phyloP scores from a whole-genome alignment of 2,888 invertebrate species.

The Dicyrtoma fusca region DNA sequence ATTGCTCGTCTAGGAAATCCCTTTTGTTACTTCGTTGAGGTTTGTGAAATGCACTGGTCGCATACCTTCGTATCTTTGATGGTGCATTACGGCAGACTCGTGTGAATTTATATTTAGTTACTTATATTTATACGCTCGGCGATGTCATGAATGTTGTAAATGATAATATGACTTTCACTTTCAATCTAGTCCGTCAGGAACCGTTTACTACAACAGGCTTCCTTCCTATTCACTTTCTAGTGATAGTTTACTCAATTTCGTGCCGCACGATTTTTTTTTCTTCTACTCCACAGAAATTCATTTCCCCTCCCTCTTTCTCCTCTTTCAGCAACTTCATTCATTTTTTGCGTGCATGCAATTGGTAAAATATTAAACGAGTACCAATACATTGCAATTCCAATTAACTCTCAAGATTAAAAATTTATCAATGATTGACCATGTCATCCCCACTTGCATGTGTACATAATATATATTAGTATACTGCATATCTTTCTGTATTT shows the following conservation, averaged over 20 bases:
- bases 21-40: no score
- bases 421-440: constrained; percentile 24
- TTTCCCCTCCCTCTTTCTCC: background rate
- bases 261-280: background rate
- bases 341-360: constrained; percentile 28
- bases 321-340: constrained; percentile 13
- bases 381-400: constrained; percentile 10
- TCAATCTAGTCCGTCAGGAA: background rate
- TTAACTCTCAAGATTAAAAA: constrained; percentile 27
- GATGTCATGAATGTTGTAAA: constrained; percentile 11
- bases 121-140: background rate
- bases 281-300: background rate
- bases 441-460: no score
- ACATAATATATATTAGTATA: no score
- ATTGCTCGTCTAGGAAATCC: no score
- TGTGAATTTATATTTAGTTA: no score
- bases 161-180: constrained; percentile 11
- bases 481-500: no score
- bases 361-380: background rate
- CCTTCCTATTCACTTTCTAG: background rate
- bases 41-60: no score
- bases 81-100: no score
- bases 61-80: no score
- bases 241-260: no score
- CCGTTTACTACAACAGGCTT: background rate